Evolutionary conservation across 2,888 invertebrate genomes (phyloP).

Genomic region (Polymixis lichenea): DNA sequence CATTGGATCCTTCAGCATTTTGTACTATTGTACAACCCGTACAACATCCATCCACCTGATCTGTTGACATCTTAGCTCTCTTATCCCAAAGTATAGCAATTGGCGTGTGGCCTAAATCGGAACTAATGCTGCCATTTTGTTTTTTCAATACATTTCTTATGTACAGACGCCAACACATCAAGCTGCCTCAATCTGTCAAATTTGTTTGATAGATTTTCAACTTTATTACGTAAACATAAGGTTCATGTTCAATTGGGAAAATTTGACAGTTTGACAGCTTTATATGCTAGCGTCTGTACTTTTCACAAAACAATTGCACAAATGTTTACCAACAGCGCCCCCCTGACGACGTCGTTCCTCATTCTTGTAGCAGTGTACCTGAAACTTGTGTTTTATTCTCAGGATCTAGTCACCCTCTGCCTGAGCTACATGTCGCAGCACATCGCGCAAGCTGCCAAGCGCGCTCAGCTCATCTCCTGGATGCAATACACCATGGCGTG

Average conservation of each 20-base stretch:
- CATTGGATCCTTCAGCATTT: background rate
- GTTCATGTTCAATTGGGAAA: no score
- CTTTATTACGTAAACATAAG: no score
- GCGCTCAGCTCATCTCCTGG: conserved; percentile 96
- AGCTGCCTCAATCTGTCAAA: no score
- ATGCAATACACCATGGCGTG: conserved; percentile 97
- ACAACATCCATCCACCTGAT: background rate
- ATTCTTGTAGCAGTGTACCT: background rate
- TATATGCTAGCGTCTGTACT: no score
- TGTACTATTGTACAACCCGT: background rate
- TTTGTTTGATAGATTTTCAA: no score
- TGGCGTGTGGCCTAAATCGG: background rate
- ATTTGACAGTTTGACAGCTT: no score
- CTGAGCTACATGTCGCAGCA: conserved; percentile 96
- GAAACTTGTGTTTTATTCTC: conserved; percentile 46
- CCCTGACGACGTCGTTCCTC: background rate
- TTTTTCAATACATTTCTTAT: background rate
- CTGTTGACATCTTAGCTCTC: background rate
- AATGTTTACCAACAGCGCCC: background rate
- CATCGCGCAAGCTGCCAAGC: conserved; percentile 95
- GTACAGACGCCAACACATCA: no score
- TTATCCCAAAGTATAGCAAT: background rate
- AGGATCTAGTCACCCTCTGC: conserved; percentile 96
- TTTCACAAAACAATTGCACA: background rate
- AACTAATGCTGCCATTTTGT: background rate